Base-by-base conservation (phyloP, 2,888 invertebrate species). In the Callimorpha dominula region DNA sequence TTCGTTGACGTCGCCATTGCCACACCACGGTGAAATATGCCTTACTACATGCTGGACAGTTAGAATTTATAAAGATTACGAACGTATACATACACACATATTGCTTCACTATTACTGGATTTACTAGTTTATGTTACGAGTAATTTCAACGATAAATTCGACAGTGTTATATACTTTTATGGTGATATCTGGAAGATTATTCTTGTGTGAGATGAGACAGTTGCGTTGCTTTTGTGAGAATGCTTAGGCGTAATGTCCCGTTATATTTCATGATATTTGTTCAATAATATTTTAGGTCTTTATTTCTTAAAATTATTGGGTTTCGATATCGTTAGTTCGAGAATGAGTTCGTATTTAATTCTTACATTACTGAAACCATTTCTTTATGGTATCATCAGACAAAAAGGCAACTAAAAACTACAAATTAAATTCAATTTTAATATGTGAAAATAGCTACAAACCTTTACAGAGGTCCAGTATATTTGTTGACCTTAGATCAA, bases 21-120 rank as follows among this genome's bases (percentile, higher is more conserved):
- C 89, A 86, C 93, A 92, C 81, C 85, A 83, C 82, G 74, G 89
- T 91, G 91, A 92, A 88, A 91, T 93, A 92, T 92, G 89, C 84
- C 85, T 87, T 82, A 70, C 78, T 75, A 81, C 76, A 78, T 77
- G 78, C 73, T 42, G 73, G 70, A 74, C 74, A 63, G 72, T 75
- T 78, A 78, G 80, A 83, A 83, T 83, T 79, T 82, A 83, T 79
- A 81, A 83, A 82, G 80, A 84, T 80, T 82, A 82, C 77, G 43
- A 68, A 72, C 71, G 67, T 75, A 77, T 54, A 68, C 54, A 50
- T 49, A 65, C 50, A 17, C 42, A 42, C 72, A 9, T 62, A 70
- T 73, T 63, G 71, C 60, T 70, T 54, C 57, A 72, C 57, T 49
- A 50, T 66, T 77, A 60, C 74, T 74, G 72, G 78, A 84, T 78